Evolutionary conservation across 1,140 invertebrate species (phyloP).

Genomic region (Bicyclus anynana): DNA sequence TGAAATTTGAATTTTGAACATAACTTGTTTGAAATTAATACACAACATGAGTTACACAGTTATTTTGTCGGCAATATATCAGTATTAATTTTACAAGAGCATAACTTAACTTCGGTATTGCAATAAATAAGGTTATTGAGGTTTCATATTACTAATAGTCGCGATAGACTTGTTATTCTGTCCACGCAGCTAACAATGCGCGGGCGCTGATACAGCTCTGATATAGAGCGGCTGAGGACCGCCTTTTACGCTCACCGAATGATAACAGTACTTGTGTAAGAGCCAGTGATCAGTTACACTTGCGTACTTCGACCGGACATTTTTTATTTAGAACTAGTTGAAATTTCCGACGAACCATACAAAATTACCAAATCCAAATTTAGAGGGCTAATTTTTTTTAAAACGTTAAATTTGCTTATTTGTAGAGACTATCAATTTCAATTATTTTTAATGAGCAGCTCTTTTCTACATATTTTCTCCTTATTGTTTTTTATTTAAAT

Average conservation of each 20-base stretch:
- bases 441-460: no score
- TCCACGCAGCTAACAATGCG: slow-evolving; percentile 67
- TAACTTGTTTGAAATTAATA: neutral
- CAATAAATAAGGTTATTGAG: slow-evolving; percentile 47
- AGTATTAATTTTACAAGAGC: slow-evolving; percentile 9
- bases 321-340: no score
- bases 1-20: neutral
- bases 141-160: slow-evolving; percentile 62
- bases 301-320: neutral
- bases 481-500: no score
- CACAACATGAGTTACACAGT: neutral
- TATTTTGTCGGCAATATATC: slow-evolving; percentile 9
- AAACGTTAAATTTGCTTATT: no score
- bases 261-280: slow-evolving; percentile 46
- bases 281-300: neutral
- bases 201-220: slow-evolving; percentile 52
- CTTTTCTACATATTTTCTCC: no score
- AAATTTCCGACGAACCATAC: no score
- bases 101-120: slow-evolving; percentile 13
- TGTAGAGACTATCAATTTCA: no score
- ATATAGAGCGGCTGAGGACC: slow-evolving; percentile 39
- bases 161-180: slow-evolving; percentile 65
- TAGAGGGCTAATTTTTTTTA: no score
- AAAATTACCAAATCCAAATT: no score
- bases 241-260: slow-evolving; percentile 53